phyloP scores from a whole-genome alignment of 2,888 invertebrate species.

The Incurvaria masculella region DNA sequence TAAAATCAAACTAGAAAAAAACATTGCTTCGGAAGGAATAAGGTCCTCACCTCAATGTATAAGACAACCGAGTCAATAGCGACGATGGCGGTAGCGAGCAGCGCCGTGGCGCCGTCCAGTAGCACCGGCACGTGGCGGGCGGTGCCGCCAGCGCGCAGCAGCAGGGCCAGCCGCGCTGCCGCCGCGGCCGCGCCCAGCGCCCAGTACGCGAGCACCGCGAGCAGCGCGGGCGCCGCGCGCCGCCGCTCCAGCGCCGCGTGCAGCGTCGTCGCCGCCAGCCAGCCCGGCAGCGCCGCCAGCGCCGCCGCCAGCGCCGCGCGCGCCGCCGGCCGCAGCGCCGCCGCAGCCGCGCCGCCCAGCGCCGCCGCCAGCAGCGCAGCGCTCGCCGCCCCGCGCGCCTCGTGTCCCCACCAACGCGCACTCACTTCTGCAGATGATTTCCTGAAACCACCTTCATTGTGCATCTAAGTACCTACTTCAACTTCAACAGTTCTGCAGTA shows the following conservation, averaged over 20 bases:
- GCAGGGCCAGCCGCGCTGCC: slow-evolving; percentile 30
- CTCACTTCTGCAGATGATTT: too few relatives aligned
- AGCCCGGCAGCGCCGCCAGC: slow-evolving; percentile 35
- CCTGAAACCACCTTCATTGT: slow-evolving; percentile 18
- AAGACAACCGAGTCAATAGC: slow-evolving; percentile 41
- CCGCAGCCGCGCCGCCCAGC: slow-evolving; percentile 34
- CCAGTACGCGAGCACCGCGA: slow-evolving; percentile 49
- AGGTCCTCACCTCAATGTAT: slow-evolving; percentile 39
- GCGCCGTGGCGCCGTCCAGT: slow-evolving; percentile 28
- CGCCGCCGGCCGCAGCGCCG: slow-evolving; percentile 28
- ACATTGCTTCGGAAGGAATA: too few relatives aligned
- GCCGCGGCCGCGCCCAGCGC: slow-evolving; percentile 32
- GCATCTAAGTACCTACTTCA: background rate
- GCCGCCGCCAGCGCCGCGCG: slow-evolving; percentile 32
- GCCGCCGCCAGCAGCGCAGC: slow-evolving; percentile 30
- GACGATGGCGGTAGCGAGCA: slow-evolving; percentile 30
- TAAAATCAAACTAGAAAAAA: too few relatives aligned
- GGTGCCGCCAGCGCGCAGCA: slow-evolving; percentile 21
- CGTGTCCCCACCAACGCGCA: slow-evolving; percentile 35
- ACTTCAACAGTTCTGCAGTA: background rate
- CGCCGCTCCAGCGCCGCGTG: slow-evolving; percentile 41
- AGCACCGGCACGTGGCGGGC: slow-evolving; percentile 29
- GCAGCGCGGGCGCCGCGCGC: slow-evolving; percentile 36
- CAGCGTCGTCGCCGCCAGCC: slow-evolving; percentile 41
- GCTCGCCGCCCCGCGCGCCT: slow-evolving; percentile 35